A percentile compares a stretch with the other conserved stretches of the same genome.
These are phyloP conservation scores for Drosophila ochracea DNA, from an alignment of 2,888 invertebrate species.

Conservation along the genomic window DNA sequence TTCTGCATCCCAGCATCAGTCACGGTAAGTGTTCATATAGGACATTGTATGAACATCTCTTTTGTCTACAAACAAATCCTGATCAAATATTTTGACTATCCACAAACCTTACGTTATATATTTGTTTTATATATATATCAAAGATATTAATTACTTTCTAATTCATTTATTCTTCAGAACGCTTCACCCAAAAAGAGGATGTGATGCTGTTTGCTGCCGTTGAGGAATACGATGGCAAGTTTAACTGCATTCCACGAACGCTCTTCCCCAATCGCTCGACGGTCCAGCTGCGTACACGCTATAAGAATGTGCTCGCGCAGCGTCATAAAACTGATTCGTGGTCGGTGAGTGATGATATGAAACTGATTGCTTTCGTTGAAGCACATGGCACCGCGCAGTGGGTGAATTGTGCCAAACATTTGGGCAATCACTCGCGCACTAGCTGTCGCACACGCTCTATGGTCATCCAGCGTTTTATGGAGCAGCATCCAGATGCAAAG, in stretches of 20 bases:
- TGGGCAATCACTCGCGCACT: slow-evolving; percentile 87
- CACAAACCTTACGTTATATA: not conserved
- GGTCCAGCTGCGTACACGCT: slow-evolving; percentile 88
- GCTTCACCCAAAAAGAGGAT: slow-evolving; percentile 90
- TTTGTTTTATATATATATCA: not conserved
- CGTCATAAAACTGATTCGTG: slow-evolving; percentile 86
- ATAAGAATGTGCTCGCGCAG: slow-evolving; percentile 86
- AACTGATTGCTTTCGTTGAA: slow-evolving; percentile 87
- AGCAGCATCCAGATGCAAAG: slow-evolving; percentile 85
- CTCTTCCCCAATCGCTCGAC: slow-evolving; percentile 88
- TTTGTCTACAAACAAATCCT: not conserved
- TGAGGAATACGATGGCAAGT: slow-evolving; percentile 88
- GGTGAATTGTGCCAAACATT: slow-evolving; percentile 86
- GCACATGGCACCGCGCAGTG: slow-evolving; percentile 86
- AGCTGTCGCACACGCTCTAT: slow-evolving; percentile 88
- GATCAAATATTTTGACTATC: not conserved
- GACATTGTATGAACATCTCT: too few relatives aligned
- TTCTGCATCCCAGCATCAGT: slow-evolving; percentile 78
- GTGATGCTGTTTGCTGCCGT: slow-evolving; percentile 88
- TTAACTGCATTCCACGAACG: slow-evolving; percentile 86
- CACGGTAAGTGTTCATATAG: slow-evolving; percentile 64
- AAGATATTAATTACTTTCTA: not conserved
- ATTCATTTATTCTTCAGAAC: slow-evolving; percentile 50
- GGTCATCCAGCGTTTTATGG: slow-evolving; percentile 86
- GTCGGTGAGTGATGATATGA: slow-evolving; percentile 88